Percentiles rank a stretch among this genome's conserved stretches.
phyloP scores from a whole-genome alignment of 53 echinoderm and acorn worm species.

The Crossaster papposus region DNA sequence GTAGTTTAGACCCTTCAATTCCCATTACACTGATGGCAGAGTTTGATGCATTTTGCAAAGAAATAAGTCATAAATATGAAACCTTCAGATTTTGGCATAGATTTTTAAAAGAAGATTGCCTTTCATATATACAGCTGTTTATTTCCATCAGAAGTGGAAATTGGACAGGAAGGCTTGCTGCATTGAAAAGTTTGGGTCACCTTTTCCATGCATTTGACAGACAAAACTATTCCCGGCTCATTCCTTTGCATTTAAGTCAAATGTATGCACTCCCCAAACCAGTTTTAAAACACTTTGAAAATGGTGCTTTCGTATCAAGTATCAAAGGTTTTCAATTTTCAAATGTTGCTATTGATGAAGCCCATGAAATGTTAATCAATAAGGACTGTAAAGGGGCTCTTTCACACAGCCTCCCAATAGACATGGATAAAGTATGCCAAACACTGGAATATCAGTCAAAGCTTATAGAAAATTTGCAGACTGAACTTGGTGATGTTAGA shows the following conservation, averaged over 20 bases:
- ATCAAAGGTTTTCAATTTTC: conserved; percentile 42
- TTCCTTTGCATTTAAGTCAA: conserved; percentile 45
- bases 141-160: conserved; percentile 58
- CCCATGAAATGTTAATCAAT: conserved; percentile 57
- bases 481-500: conserved; percentile 6
- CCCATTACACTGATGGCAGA: not conserved
- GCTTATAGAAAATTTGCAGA: conserved; percentile 25
- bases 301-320: conserved; percentile 41
- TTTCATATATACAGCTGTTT: conserved; percentile 42
- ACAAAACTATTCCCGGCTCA: conserved; percentile 34
- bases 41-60: not conserved
- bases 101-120: conserved; percentile 7
- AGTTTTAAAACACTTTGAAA: conserved; percentile 13
- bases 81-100: conserved; percentile 52
- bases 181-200: conserved; percentile 28
- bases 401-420: conserved; percentile 30
- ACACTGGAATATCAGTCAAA: conserved; percentile 33
- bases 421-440: conserved; percentile 29
- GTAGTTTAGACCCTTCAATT: too few relatives aligned
- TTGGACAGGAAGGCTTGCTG: conserved; percentile 55
- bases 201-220: conserved; percentile 54
- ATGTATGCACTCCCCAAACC: conserved; percentile 29
- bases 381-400: conserved; percentile 38
- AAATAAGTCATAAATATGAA: not conserved
- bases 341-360: conserved; percentile 51